A percentile compares a stretch with the other conserved stretches of the same genome.
Conservation (phyloP, 2,888 invertebrate genomes). For the Liodrosophila aerea region DNA sequence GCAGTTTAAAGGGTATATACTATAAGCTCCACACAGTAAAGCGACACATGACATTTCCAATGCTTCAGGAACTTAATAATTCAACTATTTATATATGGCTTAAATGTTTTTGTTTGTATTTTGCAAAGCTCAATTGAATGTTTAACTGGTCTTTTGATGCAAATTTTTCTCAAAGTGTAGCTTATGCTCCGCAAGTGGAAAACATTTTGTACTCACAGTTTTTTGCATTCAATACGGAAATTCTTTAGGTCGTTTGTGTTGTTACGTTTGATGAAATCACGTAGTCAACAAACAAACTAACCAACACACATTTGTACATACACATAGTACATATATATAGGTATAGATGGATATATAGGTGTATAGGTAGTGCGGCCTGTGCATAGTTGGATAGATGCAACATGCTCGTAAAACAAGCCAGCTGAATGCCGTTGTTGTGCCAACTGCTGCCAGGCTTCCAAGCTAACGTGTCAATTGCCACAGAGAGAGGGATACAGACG, state of each 20-base stretch:
- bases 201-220: slow-evolving; percentile 76
- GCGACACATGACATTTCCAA: no score
- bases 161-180: no score
- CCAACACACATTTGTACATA: neutral
- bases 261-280: slow-evolving; percentile 76
- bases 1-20: no score
- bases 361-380: slow-evolving; percentile 35
- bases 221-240: slow-evolving; percentile 76
- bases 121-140: no score
- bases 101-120: no score
- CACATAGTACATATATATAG: slow-evolving; percentile 1
- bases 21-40: no score
- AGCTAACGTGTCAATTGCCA: slow-evolving; percentile 73
- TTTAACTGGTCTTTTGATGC: no score
- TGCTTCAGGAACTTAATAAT: no score
- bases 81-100: no score
- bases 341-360: no score
- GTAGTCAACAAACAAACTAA: slow-evolving; percentile 51
- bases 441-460: slow-evolving; percentile 67
- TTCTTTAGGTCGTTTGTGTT: slow-evolving; percentile 61
- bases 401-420: slow-evolving; percentile 71
- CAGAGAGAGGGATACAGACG: slow-evolving; percentile 27
- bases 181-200: slow-evolving; percentile 35
- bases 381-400: slow-evolving; percentile 65
- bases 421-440: slow-evolving; percentile 63